Conservation (phyloP, 2,113 vertebrate genomes). For the Phylloscopus trochiloides region DNA sequence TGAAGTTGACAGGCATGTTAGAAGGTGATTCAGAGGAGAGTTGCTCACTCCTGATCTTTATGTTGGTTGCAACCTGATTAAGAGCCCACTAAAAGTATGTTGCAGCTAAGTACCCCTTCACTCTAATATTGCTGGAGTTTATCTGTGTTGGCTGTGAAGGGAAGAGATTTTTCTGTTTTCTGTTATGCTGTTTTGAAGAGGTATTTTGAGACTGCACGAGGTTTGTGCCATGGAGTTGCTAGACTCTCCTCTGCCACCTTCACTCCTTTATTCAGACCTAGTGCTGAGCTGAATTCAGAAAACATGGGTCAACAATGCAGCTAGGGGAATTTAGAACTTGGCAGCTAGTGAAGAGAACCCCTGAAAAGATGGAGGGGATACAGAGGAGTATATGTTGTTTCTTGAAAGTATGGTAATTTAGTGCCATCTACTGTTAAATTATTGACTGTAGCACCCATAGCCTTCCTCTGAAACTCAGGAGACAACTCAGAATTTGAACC, state of each 20-base stretch:
- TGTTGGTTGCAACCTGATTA: background rate
- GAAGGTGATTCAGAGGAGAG: background rate
- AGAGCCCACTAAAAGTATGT: background rate
- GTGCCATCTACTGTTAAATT: conserved; percentile 68
- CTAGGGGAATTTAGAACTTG: background rate
- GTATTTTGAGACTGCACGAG: background rate
- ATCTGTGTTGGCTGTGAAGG: background rate
- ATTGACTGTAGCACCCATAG: background rate
- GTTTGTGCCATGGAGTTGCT: background rate
- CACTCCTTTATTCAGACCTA: background rate
- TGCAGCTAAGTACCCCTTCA: background rate
- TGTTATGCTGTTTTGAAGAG: background rate
- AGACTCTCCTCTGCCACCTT: background rate
- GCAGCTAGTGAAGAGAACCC: background rate
- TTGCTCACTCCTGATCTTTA: background rate
- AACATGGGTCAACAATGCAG: background rate
- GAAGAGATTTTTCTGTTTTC: background rate
- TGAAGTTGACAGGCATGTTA: background rate
- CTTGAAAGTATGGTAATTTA: conserved; percentile 39
- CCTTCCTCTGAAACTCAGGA: background rate
- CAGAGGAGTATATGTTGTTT: background rate
- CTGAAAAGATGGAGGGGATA: background rate
- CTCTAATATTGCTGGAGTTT: background rate
- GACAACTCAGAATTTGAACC: background rate
- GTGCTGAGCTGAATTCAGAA: background rate